These are phyloP conservation scores for Lepisosteus osseus DNA, from an alignment of 2,113 vertebrate species.

Conservation along the genomic window DNA sequence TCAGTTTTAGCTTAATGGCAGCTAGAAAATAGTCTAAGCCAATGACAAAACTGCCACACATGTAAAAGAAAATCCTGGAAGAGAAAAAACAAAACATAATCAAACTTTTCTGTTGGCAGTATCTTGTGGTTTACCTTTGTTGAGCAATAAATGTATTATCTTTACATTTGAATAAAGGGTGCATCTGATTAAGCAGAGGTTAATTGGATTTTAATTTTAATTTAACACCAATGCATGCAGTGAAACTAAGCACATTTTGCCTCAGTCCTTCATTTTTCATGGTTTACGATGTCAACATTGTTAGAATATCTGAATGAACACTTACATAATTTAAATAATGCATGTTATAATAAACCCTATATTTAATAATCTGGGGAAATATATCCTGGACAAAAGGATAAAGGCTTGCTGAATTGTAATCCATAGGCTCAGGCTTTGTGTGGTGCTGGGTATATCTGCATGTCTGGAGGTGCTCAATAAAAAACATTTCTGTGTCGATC, in stretches of 20 bases:
- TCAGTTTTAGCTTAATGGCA: too few species aligned
- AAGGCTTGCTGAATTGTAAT: background rate
- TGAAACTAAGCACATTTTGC: slow-evolving; percentile 2
- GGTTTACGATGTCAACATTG: background rate
- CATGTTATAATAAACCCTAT: background rate
- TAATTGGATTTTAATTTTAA: slow-evolving; percentile 18
- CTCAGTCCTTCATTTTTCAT: background rate
- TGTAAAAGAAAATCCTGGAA: background rate
- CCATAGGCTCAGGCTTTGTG: too few species aligned
- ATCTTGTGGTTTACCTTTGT: background rate
- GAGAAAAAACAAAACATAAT: background rate
- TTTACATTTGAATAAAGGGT: slow-evolving; percentile 3
- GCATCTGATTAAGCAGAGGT: slow-evolving; percentile 18
- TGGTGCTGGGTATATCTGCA: too few species aligned
- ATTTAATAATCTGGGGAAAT: background rate
- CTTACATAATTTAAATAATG: background rate
- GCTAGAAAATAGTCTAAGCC: background rate
- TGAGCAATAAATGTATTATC: slow-evolving; percentile 9
- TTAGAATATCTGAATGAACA: background rate
- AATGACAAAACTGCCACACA: background rate
- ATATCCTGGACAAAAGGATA: background rate
- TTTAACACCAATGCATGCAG: slow-evolving; percentile 14
- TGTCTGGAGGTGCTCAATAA: too few species aligned
- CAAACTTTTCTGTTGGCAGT: background rate
- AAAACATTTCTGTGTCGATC: too few species aligned